Conservation (phyloP, 2,888 invertebrate genomes). For the Exephanes ischioxanthus region DNA sequence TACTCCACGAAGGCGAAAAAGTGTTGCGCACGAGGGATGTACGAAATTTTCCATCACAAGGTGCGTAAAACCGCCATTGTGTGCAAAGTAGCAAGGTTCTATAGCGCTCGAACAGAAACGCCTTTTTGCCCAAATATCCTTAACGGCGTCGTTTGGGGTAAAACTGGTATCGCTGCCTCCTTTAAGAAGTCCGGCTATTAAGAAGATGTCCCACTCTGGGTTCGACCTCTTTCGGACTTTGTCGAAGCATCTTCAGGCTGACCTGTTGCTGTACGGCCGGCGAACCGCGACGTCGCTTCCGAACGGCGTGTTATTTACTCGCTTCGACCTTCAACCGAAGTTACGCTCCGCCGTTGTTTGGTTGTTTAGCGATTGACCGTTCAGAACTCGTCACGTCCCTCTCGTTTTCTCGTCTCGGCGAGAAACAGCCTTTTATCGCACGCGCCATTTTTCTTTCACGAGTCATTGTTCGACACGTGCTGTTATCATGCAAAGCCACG, state of each 20-base stretch:
- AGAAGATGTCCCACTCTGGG: neutral
- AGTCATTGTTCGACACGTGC: neutral
- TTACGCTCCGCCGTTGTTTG: constrained; percentile 69
- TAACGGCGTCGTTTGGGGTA: too few species aligned
- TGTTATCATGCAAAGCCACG: neutral
- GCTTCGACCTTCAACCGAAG: constrained; percentile 78
- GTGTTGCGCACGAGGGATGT: too few species aligned
- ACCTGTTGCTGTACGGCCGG: neutral
- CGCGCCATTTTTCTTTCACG: neutral
- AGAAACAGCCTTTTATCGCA: neutral
- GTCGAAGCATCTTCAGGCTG: neutral
- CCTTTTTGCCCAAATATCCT: too few species aligned
- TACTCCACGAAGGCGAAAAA: too few species aligned
- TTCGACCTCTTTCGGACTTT: neutral
- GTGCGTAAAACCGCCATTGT: too few species aligned
- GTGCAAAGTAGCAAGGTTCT: too few species aligned
- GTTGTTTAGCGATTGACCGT: constrained; percentile 65
- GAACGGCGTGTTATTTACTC: constrained; percentile 75
- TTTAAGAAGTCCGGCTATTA: too few species aligned
- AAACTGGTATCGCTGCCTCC: too few species aligned
- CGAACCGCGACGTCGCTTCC: constrained; percentile 2
- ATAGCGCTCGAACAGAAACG: too few species aligned
- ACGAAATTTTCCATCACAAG: too few species aligned
- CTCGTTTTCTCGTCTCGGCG: constrained; percentile 4
- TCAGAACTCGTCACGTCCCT: neutral